Evolutionary conservation across 30 jellyfish, hydroid and myxozoan species (phyloP).

Genomic region (Clytia hemisphaerica): DNA sequence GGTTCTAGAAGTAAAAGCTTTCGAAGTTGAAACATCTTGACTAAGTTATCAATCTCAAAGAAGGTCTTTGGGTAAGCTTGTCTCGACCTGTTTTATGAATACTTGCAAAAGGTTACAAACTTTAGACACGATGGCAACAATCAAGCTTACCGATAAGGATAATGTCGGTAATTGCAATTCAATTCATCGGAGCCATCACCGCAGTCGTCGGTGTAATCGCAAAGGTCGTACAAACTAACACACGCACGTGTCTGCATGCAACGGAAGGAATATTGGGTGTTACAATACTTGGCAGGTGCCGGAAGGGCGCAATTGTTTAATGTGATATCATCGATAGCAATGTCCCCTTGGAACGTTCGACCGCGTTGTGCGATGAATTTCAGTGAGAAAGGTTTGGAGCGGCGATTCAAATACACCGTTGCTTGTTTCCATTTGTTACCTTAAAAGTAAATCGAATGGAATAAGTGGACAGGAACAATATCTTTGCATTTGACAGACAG

Average conservation of each 20-base stretch:
- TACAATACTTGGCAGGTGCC: slow-evolving; percentile 62
- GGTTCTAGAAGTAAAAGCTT: no score
- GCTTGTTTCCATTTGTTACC: slow-evolving; percentile 92
- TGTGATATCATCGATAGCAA: slow-evolving; percentile 87
- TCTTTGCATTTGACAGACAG: no score
- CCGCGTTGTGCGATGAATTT: slow-evolving; percentile 76
- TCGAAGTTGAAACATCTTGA: no score
- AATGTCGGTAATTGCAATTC: slow-evolving; percentile 57
- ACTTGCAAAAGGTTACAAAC: no score
- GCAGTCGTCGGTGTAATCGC: slow-evolving; percentile 95
- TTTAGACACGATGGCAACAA: no score
- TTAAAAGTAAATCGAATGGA: neutral
- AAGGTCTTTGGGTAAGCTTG: no score
- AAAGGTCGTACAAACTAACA: slow-evolving; percentile 36
- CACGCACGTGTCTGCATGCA: slow-evolving; percentile 80
- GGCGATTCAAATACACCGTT: slow-evolving; percentile 68
- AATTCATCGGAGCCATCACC: slow-evolving; percentile 92
- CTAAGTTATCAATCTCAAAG: no score
- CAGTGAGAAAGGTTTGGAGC: slow-evolving; percentile 57
- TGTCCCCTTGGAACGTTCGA: slow-evolving; percentile 82
- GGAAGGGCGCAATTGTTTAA: slow-evolving; percentile 81
- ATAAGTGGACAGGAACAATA: no score
- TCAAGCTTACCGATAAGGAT: slow-evolving; percentile 57
- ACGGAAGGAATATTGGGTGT: slow-evolving; percentile 37
- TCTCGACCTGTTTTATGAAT: no score